Evolutionary conservation across 2,888 invertebrate genomes (phyloP).

Genomic region (Venustoraphidia nigricollis): DNA sequence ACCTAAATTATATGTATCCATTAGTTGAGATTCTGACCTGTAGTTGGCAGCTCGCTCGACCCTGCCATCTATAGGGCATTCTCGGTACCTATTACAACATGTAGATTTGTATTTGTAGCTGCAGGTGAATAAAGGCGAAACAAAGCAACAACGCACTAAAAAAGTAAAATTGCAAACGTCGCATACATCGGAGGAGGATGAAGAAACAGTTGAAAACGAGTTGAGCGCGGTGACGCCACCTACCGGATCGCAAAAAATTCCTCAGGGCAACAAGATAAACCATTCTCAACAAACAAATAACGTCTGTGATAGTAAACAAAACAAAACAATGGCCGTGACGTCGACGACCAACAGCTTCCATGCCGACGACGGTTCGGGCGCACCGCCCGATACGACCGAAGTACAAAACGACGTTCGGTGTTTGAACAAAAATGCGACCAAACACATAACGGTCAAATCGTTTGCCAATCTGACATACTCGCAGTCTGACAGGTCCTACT

Average conservation of each 20-base stretch:
- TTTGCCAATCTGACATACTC: not conserved
- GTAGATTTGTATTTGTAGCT: no score
- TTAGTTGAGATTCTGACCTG: no score
- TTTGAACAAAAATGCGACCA: not conserved
- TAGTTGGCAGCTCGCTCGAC: no score
- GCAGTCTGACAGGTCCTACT: no score
- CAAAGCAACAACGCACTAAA: no score
- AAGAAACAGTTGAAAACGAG: not conserved
- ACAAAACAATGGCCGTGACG: not conserved
- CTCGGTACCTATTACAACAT: no score
- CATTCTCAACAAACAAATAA: not conserved
- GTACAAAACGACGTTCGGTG: slow-evolving; percentile 14
- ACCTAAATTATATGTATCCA: no score
- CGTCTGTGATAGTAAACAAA: slow-evolving; percentile 5
- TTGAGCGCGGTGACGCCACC: not conserved
- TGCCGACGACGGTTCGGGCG: no score
- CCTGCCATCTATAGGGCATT: no score
- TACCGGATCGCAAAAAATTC: not conserved
- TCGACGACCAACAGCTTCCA: not conserved
- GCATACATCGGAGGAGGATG: slow-evolving; percentile 6
- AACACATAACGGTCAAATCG: slow-evolving; percentile 4
- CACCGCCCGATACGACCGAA: no score
- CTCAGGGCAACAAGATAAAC: slow-evolving; percentile 1
- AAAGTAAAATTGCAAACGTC: slow-evolving; percentile 5
- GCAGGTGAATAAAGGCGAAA: no score